A percentile compares a stretch with the other conserved stretches of the same genome.
phyloP scores from a whole-genome alignment of 1,140 invertebrate genomes.

The Semibalanus balanoides region DNA sequence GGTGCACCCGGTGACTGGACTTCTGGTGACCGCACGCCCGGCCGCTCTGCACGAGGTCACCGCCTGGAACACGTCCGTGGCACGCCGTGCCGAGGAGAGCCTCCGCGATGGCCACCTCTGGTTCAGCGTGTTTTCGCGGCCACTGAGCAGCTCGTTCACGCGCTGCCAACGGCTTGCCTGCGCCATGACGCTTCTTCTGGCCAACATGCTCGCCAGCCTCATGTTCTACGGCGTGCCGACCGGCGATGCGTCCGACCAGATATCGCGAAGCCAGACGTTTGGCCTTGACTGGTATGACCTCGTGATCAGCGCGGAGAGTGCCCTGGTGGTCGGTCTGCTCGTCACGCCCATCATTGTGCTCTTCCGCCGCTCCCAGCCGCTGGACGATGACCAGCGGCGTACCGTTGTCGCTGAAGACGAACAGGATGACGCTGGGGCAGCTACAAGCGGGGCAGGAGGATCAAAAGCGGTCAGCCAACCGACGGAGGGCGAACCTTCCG shows the following conservation, averaged over 20 bases:
- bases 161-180: neutral
- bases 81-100: neutral
- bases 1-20: neutral
- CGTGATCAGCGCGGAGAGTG: neutral
- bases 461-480: too few species aligned
- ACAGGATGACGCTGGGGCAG: too few species aligned
- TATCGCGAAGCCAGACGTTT: neutral
- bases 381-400: neutral
- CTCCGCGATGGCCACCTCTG: neutral
- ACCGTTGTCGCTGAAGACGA: neutral
- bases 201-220: neutral
- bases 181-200: neutral
- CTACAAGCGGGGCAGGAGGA: too few species aligned
- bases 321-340: neutral
- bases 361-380: neutral
- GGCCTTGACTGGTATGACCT: neutral
- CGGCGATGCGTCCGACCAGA: neutral
- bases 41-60: neutral
- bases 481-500: too few species aligned
- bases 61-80: neutral
- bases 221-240: constrained; percentile 1
- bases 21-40: neutral
- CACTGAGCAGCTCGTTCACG: neutral
- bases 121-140: constrained; percentile 6
- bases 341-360: neutral